Conservation (phyloP, 2,888 invertebrate genomes). For the Dasypogon diadema region DNA sequence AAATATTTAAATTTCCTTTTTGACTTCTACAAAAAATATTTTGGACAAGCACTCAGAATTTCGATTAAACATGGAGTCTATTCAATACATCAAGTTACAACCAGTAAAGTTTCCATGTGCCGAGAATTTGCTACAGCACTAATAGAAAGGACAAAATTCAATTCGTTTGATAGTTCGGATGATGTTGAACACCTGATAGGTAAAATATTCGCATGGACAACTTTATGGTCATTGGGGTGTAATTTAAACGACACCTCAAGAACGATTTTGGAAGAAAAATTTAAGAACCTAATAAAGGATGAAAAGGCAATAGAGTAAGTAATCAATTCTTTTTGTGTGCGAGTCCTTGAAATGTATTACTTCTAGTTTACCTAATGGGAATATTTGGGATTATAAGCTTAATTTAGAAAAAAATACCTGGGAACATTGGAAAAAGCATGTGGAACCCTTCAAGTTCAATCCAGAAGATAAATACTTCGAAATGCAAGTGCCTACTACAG, state of each 20-base stretch:
- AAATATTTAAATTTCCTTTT: slow-evolving; percentile 74
- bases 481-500: slow-evolving; percentile 90
- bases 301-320: slow-evolving; percentile 77
- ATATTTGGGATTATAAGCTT: slow-evolving; percentile 83
- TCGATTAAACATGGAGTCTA: slow-evolving; percentile 77
- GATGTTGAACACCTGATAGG: slow-evolving; percentile 77
- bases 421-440: slow-evolving; percentile 83
- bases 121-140: slow-evolving; percentile 81
- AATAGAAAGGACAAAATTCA: slow-evolving; percentile 71
- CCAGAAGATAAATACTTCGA: slow-evolving; percentile 84
- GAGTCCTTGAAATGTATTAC: too few species aligned
- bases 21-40: slow-evolving; percentile 75
- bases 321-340: background rate
- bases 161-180: slow-evolving; percentile 62
- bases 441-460: slow-evolving; percentile 80
- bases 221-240: slow-evolving; percentile 89
- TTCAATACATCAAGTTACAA: slow-evolving; percentile 85
- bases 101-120: slow-evolving; percentile 83
- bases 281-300: slow-evolving; percentile 74
- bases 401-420: slow-evolving; percentile 78
- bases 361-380: slow-evolving; percentile 76
- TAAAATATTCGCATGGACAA: slow-evolving; percentile 84
- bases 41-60: slow-evolving; percentile 76
- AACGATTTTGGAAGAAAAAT: slow-evolving; percentile 77
- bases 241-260: slow-evolving; percentile 80